Percentiles rank a stretch among this genome's conserved stretches.
Evolutionary conservation across 1,140 invertebrate species (phyloP).

Genomic region (Neuroterus valhalla): DNA sequence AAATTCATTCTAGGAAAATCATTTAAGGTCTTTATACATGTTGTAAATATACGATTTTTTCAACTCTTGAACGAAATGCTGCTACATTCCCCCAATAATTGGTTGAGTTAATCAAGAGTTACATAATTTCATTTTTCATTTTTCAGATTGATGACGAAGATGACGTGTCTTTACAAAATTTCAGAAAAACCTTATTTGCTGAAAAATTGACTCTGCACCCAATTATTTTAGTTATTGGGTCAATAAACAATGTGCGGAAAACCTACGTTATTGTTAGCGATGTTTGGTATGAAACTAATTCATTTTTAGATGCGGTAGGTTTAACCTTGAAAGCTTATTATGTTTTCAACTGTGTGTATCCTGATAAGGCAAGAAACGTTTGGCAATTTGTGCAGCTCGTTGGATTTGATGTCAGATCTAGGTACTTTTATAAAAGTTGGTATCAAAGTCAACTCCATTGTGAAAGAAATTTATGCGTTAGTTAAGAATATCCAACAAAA

Average conservation of each 20-base stretch:
- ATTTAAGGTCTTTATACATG: too few species aligned
- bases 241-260: background rate
- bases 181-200: background rate
- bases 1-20: too few species aligned
- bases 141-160: background rate
- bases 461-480: too few species aligned
- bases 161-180: background rate
- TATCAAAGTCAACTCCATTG: background rate
- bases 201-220: background rate
- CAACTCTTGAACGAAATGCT: too few species aligned
- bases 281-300: background rate
- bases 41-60: too few species aligned
- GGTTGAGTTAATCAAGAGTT: too few species aligned
- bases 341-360: background rate
- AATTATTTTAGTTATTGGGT: background rate
- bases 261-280: background rate
- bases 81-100: too few species aligned
- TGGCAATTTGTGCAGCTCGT: slow-evolving; percentile 5
- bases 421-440: background rate
- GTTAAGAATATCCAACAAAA: too few species aligned
- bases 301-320: background rate
- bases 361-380: background rate
- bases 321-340: background rate
- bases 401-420: background rate
- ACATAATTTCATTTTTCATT: too few species aligned